A percentile compares a stretch with the other conserved stretches of the same genome.
Conservation (phyloP, 2,797 vertebrate species). For the Linurgus olivaceus region DNA sequence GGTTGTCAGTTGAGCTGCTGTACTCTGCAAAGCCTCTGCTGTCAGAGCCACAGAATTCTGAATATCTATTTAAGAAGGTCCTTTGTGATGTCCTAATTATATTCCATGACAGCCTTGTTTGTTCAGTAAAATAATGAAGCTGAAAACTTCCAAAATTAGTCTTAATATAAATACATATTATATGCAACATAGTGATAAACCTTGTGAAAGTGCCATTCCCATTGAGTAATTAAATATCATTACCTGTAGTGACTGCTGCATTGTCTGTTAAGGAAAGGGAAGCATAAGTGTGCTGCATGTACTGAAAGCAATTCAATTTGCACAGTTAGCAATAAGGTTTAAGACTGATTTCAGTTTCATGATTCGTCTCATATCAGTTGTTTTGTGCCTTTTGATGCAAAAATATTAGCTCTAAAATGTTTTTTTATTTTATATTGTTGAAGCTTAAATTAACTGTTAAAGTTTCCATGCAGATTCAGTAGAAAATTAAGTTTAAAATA, state of each 20-base stretch:
- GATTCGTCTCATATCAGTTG: not conserved
- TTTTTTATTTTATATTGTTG: not conserved
- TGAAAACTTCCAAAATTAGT: conserved; percentile 25
- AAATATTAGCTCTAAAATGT: not conserved
- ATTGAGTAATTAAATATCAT: conserved; percentile 20
- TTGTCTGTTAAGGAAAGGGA: not conserved
- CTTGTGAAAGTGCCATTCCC: not conserved
- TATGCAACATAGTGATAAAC: not conserved
- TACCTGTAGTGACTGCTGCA: not conserved
- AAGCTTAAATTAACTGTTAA: not conserved
- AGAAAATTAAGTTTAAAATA: not conserved
- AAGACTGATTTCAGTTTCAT: not conserved
- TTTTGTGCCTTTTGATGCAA: not conserved
- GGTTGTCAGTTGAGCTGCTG: not conserved
- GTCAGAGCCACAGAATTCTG: conserved; percentile 2
- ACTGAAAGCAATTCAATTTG: not conserved
- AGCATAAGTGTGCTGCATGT: not conserved
- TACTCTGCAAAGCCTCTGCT: not conserved
- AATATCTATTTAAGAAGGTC: conserved; percentile 8
- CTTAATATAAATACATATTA: conserved; percentile 25
- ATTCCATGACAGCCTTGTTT: conserved; percentile 26
- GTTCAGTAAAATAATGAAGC: not conserved
- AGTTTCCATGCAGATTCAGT: not conserved
- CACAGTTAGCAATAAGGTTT: not conserved
- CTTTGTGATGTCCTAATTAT: conserved; percentile 34